Percentiles rank a stretch among this genome's conserved stretches.
Evolutionary conservation across 2,888 invertebrate genomes (phyloP).

Genomic region (Acleris emargana): DNA sequence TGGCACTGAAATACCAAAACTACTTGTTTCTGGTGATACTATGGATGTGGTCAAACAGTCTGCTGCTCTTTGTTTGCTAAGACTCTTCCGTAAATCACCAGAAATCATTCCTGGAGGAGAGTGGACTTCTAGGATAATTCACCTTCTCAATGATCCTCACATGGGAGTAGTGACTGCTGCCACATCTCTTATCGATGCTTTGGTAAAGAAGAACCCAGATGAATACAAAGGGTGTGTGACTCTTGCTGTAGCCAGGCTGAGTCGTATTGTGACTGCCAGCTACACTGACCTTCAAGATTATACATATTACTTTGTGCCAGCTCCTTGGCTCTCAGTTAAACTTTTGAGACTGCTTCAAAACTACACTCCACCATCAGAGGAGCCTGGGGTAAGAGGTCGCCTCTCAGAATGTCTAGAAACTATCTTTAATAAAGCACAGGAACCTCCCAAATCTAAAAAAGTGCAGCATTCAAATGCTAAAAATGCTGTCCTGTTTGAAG

Average conservation of each 20-base stretch:
- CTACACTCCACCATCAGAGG: slow-evolving; percentile 98
- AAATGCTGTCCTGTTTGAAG: slow-evolving; percentile 99
- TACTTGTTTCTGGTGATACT: slow-evolving; percentile 99
- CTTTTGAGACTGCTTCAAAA: slow-evolving; percentile 97
- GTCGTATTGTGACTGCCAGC: slow-evolving; percentile 98
- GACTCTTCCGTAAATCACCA: slow-evolving; percentile 96
- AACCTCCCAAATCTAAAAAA: slow-evolving; percentile 99
- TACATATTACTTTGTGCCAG: slow-evolving; percentile 99
- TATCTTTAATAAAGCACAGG: slow-evolving; percentile 99
- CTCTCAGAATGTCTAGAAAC: slow-evolving; percentile 99
- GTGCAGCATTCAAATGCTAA: slow-evolving; percentile 99
- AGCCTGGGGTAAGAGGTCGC: slow-evolving; percentile 96
- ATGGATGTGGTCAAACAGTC: slow-evolving; percentile 99
- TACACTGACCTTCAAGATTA: slow-evolving; percentile 99
- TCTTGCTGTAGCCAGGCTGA: slow-evolving; percentile 97
- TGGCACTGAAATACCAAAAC: slow-evolving; percentile 98
- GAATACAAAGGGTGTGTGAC: slow-evolving; percentile 99
- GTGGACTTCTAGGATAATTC: slow-evolving; percentile 99
- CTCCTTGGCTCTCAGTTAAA: slow-evolving; percentile 99
- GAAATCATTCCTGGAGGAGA: slow-evolving; percentile 98
- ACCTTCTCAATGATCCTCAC: slow-evolving; percentile 98
- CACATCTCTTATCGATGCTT: slow-evolving; percentile 97
- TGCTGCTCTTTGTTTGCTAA: slow-evolving; percentile 97
- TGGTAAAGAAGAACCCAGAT: slow-evolving; percentile 99
- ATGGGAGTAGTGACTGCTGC: slow-evolving; percentile 99